These are phyloP conservation scores for Clamator glandarius DNA, from an alignment of 2,797 vertebrate genomes.

Conservation along the genomic window DNA sequence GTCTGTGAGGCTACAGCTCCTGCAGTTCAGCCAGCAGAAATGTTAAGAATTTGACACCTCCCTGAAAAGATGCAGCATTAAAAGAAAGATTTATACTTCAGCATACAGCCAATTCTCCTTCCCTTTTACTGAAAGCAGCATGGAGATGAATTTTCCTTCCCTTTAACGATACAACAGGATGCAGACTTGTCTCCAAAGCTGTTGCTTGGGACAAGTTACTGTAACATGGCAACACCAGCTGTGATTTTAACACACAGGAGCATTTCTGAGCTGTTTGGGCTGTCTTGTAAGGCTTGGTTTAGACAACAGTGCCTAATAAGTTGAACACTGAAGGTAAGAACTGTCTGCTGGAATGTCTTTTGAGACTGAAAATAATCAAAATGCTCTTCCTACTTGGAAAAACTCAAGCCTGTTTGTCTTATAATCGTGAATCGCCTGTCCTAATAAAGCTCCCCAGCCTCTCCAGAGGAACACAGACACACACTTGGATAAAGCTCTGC, in stretches of 20 bases:
- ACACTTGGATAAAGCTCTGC: background rate
- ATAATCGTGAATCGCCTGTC: background rate
- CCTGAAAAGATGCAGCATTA: background rate
- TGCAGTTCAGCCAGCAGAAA: background rate
- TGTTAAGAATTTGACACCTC: background rate
- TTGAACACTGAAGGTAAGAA: background rate
- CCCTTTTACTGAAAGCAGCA: background rate
- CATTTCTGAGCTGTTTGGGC: background rate
- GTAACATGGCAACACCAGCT: background rate
- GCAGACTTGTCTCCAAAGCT: background rate
- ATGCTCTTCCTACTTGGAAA: background rate
- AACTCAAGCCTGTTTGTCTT: background rate
- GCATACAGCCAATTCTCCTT: background rate
- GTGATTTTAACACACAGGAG: background rate
- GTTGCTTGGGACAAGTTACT: background rate
- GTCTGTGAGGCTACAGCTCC: background rate
- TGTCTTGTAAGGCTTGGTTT: background rate
- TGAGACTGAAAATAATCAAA: background rate
- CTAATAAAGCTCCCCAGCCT: background rate
- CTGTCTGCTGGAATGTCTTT: background rate
- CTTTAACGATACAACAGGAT: background rate
- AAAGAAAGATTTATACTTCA: background rate
- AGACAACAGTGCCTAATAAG: background rate
- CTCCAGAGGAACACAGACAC: too few species aligned
- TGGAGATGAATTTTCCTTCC: background rate